Evolutionary conservation across 2,113 vertebrate genomes (phyloP).

Genomic region (Pelusios castaneus): DNA sequence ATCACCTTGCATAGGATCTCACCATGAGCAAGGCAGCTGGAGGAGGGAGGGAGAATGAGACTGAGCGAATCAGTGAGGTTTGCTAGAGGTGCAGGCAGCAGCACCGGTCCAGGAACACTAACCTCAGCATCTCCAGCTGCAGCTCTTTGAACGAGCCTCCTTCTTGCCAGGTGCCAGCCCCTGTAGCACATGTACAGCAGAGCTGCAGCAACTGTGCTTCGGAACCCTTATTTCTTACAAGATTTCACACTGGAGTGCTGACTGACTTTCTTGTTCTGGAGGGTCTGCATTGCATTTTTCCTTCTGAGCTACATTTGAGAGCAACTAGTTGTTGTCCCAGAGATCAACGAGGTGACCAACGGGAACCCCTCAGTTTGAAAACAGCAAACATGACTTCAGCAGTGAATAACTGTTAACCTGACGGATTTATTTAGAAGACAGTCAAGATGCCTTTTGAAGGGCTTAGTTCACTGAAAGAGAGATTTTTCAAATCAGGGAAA

Average conservation of each 20-base stretch:
- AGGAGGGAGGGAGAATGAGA: slow-evolving; percentile 51
- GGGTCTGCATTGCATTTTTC: background rate
- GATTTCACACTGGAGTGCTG: background rate
- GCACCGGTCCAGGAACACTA: background rate
- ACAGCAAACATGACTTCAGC: slow-evolving; percentile 46
- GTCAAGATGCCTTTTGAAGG: slow-evolving; percentile 89
- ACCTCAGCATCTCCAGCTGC: slow-evolving; percentile 43
- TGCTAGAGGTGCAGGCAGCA: background rate
- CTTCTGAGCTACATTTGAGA: slow-evolving; percentile 18
- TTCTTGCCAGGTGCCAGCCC: background rate
- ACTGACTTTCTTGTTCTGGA: slow-evolving; percentile 14
- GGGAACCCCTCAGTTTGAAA: background rate
- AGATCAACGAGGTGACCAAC: background rate
- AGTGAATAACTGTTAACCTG: slow-evolving; percentile 37
- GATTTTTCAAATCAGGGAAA: slow-evolving; percentile 89
- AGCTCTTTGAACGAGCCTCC: background rate
- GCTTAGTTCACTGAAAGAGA: slow-evolving; percentile 87
- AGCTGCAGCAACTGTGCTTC: background rate
- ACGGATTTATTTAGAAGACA: slow-evolving; percentile 42
- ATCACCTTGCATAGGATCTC: slow-evolving; percentile 68
- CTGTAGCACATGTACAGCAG: background rate
- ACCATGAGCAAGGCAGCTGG: slow-evolving; percentile 20
- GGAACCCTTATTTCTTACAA: background rate
- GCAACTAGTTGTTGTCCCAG: slow-evolving; percentile 53
- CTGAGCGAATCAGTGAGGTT: slow-evolving; percentile 33